Evolutionary conservation across 2,797 vertebrate species (phyloP).

Genomic region (Epinephelus awoara): DNA sequence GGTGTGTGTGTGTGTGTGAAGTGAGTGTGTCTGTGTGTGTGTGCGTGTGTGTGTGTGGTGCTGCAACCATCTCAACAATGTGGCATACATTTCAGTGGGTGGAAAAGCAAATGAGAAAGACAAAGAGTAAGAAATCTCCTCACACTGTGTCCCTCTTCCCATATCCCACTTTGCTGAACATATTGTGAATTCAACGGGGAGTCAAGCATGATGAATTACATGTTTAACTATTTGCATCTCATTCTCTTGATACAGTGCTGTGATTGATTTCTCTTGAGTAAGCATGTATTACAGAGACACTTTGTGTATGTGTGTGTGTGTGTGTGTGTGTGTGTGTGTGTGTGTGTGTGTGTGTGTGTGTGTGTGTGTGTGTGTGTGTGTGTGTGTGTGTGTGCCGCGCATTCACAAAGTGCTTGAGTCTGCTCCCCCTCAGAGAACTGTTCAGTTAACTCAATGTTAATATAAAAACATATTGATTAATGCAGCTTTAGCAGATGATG

Average conservation of each 20-base stretch:
- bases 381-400: neutral
- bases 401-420: slow-evolving; percentile 19
- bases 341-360: too few species aligned
- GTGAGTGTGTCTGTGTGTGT: slow-evolving; percentile 2
- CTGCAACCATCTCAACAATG: slow-evolving; percentile 15
- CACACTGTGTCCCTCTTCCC: slow-evolving; percentile 7
- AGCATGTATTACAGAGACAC: slow-evolving; percentile 26
- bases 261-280: slow-evolving; percentile 67
- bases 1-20: slow-evolving; percentile 5
- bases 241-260: slow-evolving; percentile 54
- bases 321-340: slow-evolving; percentile 9
- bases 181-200: slow-evolving; percentile 32
- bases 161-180: slow-evolving; percentile 22
- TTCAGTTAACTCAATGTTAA: slow-evolving; percentile 2
- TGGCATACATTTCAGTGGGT: slow-evolving; percentile 20
- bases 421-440: slow-evolving; percentile 33
- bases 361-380: slow-evolving; percentile 3
- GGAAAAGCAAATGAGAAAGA: slow-evolving; percentile 25
- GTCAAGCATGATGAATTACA: slow-evolving; percentile 62
- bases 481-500: slow-evolving; percentile 10
- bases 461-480: slow-evolving; percentile 20
- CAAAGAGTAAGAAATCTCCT: slow-evolving; percentile 28
- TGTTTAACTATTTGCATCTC: slow-evolving; percentile 73
- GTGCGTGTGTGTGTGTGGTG: slow-evolving; percentile 4
- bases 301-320: neutral